Base-by-base conservation (phyloP, 2,888 invertebrate genomes). In the Epirrhoe alternata region DNA sequence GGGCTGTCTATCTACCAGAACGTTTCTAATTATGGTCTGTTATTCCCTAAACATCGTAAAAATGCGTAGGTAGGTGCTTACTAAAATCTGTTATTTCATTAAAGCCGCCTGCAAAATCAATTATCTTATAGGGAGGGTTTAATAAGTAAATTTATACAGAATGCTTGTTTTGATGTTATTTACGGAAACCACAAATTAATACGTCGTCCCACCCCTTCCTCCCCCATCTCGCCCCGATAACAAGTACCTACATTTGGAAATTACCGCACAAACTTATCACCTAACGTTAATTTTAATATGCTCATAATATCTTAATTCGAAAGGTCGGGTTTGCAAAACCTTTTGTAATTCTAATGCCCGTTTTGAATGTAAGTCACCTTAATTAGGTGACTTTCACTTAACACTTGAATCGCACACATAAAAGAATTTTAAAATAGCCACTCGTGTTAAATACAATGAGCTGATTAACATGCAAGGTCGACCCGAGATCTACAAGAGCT, bases 121-220 rank as follows among this genome's bases (percentile, higher is more conserved):
- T 47, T 42, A 62, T 51, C 49, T 31, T 57, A 31, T 35, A 42
- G 52, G 52, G 33, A 14, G 7, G 47, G 53, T 45, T 38, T 53
- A 6, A 53, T 54, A 53, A 12, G 38, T 42, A 42, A 57, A 49
- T 49, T 54, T 49, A 17, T 42, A 31, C 33, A 16, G 45, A 63
- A 58, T 66, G 63, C 66, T 65, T 66, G 61, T 70, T 68, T 61
- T 68, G 55, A 63, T 68, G 30, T 64, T 54, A 49, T 54, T 49
- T 31, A 50, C 49, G 42, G 50, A 24, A 59, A 45, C 62, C 45
- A 45, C 55, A 59, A 47, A 59, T 55, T 58, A 45, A 47, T 51
- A 30, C 49, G 14, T 12, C 53, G n/a, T 14, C n/a, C 50, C 14
- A 5, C 8, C 38, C 47, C 17, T 4, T n/a, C 35, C 17, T 7